Evolutionary conservation across 2,888 invertebrate species (phyloP).

Genomic region (Habroteleia sp.): DNA sequence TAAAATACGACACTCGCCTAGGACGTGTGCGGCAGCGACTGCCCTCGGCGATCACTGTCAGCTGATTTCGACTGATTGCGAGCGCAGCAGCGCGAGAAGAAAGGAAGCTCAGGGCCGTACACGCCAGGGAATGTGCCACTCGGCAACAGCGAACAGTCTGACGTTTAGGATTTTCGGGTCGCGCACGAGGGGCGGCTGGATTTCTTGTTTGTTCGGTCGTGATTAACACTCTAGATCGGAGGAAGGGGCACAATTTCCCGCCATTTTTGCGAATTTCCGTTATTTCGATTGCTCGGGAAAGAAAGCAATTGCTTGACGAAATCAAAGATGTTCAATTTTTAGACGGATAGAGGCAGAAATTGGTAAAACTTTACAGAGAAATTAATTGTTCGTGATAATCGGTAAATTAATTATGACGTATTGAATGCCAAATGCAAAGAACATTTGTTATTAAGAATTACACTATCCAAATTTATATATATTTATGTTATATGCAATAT

Average conservation of each 20-base stretch:
- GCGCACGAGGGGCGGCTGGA: conserved; percentile 2
- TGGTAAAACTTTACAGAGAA: no score
- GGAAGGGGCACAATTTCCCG: conserved; percentile 9
- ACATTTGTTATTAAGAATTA: no score
- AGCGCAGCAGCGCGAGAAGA: conserved; percentile 48
- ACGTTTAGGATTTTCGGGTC: no score
- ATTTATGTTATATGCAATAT: no score
- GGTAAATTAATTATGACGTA: no score
- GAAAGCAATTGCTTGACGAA: no score
- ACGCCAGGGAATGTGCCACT: conserved; percentile 9
- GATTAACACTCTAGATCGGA: conserved; percentile 9
- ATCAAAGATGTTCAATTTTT: no score
- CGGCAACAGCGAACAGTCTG: conserved; percentile 40
- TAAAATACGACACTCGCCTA: conserved; percentile 45
- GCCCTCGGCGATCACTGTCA: conserved; percentile 60
- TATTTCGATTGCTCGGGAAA: neutral
- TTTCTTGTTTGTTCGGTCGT: conserved; percentile 16
- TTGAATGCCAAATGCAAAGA: no score
- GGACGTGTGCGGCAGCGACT: conserved; percentile 63
- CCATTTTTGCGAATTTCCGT: conserved; percentile 27
- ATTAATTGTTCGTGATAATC: no score
- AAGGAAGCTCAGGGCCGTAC: conserved; percentile 49
- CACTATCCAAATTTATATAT: no score
- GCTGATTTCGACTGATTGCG: conserved; percentile 61
- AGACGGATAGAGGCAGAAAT: no score